Evolutionary conservation across 2,888 invertebrate species (phyloP).

Genomic region (Petrophora chlorosata): DNA sequence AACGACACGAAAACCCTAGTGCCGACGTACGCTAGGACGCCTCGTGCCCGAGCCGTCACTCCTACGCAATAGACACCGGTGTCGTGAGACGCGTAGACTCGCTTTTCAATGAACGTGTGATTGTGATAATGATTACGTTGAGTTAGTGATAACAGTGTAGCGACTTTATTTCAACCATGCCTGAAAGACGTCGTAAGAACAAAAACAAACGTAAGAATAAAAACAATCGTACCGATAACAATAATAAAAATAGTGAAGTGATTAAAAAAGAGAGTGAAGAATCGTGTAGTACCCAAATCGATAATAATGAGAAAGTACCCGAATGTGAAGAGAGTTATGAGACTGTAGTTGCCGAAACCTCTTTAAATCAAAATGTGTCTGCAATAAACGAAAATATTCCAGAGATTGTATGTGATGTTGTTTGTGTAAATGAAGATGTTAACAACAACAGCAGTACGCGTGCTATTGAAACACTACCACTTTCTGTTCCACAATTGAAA

Average conservation of each 20-base stretch:
- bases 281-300: slow-evolving; percentile 40
- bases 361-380: slow-evolving; percentile 9
- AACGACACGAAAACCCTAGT: slow-evolving; percentile 57
- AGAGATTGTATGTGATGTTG: slow-evolving; percentile 15
- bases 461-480: slow-evolving; percentile 20
- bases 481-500: slow-evolving; percentile 15
- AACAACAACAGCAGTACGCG: slow-evolving; percentile 52
- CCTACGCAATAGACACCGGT: slow-evolving; percentile 69
- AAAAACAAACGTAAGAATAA: slow-evolving; percentile 78
- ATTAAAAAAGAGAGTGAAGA: slow-evolving; percentile 44
- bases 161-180: slow-evolving; percentile 60
- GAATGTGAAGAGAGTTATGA: slow-evolving; percentile 2
- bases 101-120: slow-evolving; percentile 59
- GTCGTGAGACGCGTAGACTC: slow-evolving; percentile 54
- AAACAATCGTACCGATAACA: slow-evolving; percentile 54
- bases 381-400: slow-evolving; percentile 9
- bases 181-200: slow-evolving; percentile 76
- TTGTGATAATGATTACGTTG: slow-evolving; percentile 64
- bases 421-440: slow-evolving; percentile 46
- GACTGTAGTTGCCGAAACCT: slow-evolving; percentile 4
- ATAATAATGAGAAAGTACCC: slow-evolving; percentile 22
- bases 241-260: slow-evolving; percentile 50
- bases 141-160: slow-evolving; percentile 71
- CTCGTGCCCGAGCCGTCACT: slow-evolving; percentile 54
- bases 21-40: slow-evolving; percentile 47